Evolutionary conservation across 1,140 invertebrate species (phyloP).

Genomic region (Psix sp.): DNA sequence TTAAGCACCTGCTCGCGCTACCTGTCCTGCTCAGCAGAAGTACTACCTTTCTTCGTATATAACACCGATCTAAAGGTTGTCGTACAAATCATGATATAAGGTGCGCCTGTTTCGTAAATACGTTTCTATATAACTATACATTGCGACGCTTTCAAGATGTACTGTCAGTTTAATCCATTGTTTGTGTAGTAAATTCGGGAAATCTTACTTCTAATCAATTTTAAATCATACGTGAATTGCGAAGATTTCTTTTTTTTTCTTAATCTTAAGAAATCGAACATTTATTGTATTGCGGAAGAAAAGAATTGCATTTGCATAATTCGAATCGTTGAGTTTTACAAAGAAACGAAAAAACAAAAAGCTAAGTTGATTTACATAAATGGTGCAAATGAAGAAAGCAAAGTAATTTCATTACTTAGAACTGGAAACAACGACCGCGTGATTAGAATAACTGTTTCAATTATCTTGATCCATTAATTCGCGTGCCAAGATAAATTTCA

Average conservation of each 20-base stretch:
- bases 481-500: constrained; percentile 25
- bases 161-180: too few relatives aligned
- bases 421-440: constrained; percentile 34
- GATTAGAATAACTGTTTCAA: constrained; percentile 52
- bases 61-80: constrained; percentile 39
- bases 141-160: too few relatives aligned
- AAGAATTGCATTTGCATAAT: constrained; percentile 31
- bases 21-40: constrained; percentile 40
- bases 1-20: constrained; percentile 57
- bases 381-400: constrained; percentile 40
- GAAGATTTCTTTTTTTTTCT: constrained; percentile 5
- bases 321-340: constrained; percentile 27
- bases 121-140: too few relatives aligned
- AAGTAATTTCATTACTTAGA: constrained; percentile 43
- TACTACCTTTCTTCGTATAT: constrained; percentile 37
- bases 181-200: too few relatives aligned
- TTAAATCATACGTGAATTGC: not conserved
- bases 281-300: too few relatives aligned
- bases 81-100: constrained; percentile 55
- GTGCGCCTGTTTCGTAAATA: constrained; percentile 42
- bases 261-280: too few relatives aligned
- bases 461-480: constrained; percentile 55
- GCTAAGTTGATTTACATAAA: constrained; percentile 45
- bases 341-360: constrained; percentile 29
- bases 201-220: too few relatives aligned